A percentile compares a stretch with the other conserved stretches of the same genome.
These are phyloP conservation scores for Orussus abietinus DNA, from an alignment of 1,140 invertebrate genomes.

Conservation along the genomic window DNA sequence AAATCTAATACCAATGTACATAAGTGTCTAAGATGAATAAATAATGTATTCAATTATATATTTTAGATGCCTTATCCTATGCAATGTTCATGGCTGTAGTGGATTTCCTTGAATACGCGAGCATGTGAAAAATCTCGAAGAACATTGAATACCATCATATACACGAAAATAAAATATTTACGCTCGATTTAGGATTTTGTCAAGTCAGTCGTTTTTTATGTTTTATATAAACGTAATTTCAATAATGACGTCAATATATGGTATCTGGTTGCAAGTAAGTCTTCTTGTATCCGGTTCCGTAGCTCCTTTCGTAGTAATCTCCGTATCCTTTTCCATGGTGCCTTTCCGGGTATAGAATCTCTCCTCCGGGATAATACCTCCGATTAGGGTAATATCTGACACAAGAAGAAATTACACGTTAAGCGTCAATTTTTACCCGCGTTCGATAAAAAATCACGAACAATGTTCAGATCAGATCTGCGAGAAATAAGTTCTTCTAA, in stretches of 20 bases:
- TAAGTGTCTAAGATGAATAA: background rate
- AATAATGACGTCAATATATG: constrained; percentile 19
- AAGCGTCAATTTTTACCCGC: too few relatives aligned
- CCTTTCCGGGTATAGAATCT: constrained; percentile 18
- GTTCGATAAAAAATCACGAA: too few relatives aligned
- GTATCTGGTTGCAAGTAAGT: constrained; percentile 12
- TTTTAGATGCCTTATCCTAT: constrained; percentile 29
- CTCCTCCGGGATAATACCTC: constrained; percentile 13
- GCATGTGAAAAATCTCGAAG: constrained; percentile 21
- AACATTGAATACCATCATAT: constrained; percentile 2
- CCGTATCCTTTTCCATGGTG: constrained; percentile 17
- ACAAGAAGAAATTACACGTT: too few relatives aligned
- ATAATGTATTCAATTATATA: constrained; percentile 7
- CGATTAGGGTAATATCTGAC: constrained; percentile 21
- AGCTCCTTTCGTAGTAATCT: constrained; percentile 15
- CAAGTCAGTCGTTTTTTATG: background rate
- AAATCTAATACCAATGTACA: constrained; percentile 1
- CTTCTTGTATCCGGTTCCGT: constrained; percentile 18
- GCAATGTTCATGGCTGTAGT: constrained; percentile 29
- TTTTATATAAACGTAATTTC: constrained; percentile 2
- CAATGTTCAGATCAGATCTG: too few relatives aligned
- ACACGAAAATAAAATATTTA: background rate
- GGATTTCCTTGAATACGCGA: constrained; percentile 34
- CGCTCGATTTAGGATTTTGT: background rate
- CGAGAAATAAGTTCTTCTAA: too few relatives aligned